Evolutionary conservation across 2,113 vertebrate genomes (phyloP).

Genomic region (Burhinus oedicnemus): DNA sequence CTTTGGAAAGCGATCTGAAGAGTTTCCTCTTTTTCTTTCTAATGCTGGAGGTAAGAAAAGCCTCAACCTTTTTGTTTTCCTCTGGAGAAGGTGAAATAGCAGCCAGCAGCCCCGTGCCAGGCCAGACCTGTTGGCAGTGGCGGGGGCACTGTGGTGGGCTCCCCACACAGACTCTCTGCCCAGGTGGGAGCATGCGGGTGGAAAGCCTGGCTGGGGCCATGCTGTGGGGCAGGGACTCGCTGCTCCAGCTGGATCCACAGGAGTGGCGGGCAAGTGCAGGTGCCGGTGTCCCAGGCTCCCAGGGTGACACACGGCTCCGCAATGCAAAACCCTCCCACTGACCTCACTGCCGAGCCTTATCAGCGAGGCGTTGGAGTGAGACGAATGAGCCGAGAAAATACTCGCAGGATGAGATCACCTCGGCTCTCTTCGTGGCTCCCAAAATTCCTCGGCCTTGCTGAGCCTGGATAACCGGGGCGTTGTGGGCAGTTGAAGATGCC

Average conservation of each 20-base stretch:
- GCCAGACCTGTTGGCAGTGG: accelerated
- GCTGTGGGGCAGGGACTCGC: accelerated
- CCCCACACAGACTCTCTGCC: accelerated
- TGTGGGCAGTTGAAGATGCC: not conserved
- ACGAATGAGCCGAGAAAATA: slow-evolving; percentile 50
- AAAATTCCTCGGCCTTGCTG: not conserved
- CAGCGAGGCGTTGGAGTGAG: not conserved
- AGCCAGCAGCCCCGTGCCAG: accelerated
- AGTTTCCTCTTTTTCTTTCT: not conserved
- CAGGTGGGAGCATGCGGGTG: not conserved
- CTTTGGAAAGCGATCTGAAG: slow-evolving; percentile 20
- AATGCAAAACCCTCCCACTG: slow-evolving; percentile 52
- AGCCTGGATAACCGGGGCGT: not conserved
- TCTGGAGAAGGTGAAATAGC: not conserved
- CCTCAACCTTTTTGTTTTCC: not conserved
- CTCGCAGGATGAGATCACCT: slow-evolving; percentile 43
- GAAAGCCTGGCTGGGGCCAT: accelerated
- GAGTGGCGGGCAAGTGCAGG: not conserved
- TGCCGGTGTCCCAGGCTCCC: not conserved
- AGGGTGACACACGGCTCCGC: not conserved
- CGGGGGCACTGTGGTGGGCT: not conserved
- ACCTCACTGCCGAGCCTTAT: slow-evolving; percentile 29
- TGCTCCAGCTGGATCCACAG: not conserved
- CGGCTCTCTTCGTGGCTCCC: not conserved
- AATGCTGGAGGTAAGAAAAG: not conserved